Base-by-base conservation (phyloP, 2,113 vertebrate genomes). In the Orycteropus afer region DNA sequence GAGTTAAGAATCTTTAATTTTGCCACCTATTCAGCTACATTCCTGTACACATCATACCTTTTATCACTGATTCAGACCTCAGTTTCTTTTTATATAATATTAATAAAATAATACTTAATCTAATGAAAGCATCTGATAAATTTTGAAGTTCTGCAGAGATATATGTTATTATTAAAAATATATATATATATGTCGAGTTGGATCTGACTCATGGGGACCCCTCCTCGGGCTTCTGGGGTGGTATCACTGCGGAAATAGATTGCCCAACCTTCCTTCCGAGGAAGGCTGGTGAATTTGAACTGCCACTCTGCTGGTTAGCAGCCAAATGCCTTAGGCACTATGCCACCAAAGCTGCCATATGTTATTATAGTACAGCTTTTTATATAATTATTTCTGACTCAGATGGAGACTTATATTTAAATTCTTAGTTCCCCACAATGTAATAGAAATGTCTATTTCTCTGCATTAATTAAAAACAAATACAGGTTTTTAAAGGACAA, bases 21-120 rank as follows among this genome's bases (percentile, higher is more conserved):
- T 94, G n/a, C 29, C 17, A 7, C 47, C 27, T 74, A 65, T 27
- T 22, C 55, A 73, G 59, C 23, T 80, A 42, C 32, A 32, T 61
- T 94, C 45, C 57, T 79, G 0, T 90, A 37, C 25, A 23, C 10
- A 34, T 18, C n/a, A 40, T 9, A 57, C 20, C 17, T 9, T 80
- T 77, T 74, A 29, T 77, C 49, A 18, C 23, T 27, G 27, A 49
- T 42, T 80, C 55, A 91, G 25, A 93, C 25, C 53, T 83, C 27
- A 84, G 12, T 86, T 76, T 80, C 53, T 79, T 93, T 92, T 83
- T 92, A 57, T 42, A 78, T 73, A 77, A 80, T 95, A 73, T 81
- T 18, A 93, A 84, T 74, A 59, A 84, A 77, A 80, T 80, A 83
- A 86, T 90, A 34, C 12, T 77, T 89, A 74, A 84, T 87, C 49